Evolutionary conservation across 2,888 invertebrate species (phyloP).

Genomic region (Gastracanthus pulcherrimus): DNA sequence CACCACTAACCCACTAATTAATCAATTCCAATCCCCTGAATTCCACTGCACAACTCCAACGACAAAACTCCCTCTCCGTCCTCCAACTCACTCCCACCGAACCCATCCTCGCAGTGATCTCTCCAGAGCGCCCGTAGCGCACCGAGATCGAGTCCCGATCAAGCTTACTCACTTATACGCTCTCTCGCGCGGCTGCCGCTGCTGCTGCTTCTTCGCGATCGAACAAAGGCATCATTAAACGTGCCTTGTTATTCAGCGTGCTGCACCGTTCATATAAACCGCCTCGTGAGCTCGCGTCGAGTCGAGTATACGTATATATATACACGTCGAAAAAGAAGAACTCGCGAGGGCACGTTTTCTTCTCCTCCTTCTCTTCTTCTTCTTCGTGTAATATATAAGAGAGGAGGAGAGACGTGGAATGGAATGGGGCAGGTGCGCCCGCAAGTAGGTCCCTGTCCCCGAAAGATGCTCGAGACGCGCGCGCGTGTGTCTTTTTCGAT

Average conservation of each 20-base stretch:
- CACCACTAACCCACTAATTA: slow-evolving; percentile 2
- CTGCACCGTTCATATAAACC: neutral
- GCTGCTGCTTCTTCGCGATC: slow-evolving; percentile 6
- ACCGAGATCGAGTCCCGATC: neutral
- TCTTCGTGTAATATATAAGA: neutral
- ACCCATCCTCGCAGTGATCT: neutral
- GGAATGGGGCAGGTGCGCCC: slow-evolving; percentile 18
- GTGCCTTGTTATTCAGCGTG: slow-evolving; percentile 51
- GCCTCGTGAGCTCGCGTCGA: slow-evolving; percentile 29
- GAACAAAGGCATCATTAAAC: slow-evolving; percentile 59
- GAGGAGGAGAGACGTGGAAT: neutral
- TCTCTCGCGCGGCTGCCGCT: neutral
- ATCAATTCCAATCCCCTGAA: neutral
- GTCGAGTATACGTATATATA: neutral
- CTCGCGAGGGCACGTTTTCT: slow-evolving; percentile 12
- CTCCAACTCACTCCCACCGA: neutral
- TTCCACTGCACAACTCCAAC: neutral
- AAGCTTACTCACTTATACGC: neutral
- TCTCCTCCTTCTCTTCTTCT: neutral
- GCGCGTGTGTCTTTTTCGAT: neutral
- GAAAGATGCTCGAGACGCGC: too few relatives aligned
- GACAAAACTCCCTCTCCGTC: neutral
- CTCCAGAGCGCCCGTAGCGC: neutral
- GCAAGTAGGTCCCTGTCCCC: slow-evolving; percentile 8
- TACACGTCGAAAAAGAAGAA: neutral